Evolutionary conservation across 2,888 invertebrate species (phyloP), one percentile per base, ranked within the genome.

Genomic region (Apotomis capreana): DNA sequence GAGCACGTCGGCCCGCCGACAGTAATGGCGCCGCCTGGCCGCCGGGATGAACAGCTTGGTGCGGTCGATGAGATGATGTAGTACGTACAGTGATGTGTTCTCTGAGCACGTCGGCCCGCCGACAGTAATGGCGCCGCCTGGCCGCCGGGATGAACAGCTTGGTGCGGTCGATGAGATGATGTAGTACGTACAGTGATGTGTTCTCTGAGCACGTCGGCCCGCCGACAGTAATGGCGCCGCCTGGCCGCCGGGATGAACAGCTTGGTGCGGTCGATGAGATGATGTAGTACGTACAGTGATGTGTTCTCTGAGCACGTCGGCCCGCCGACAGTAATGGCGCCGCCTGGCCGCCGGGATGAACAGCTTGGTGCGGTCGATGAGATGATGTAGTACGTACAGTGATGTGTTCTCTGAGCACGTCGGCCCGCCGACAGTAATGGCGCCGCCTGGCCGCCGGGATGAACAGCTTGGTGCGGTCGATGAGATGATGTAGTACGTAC

Each of bases 41-140:
- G 78, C 78, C 51, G 90, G 84, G 13, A 95, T 87, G 78, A 94
- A 91, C 12, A 90, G 86, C 8, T 89, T 85, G 5, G 87, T 87
- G 61, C 84, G n/a, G n/a, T n/a, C n/a, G n/a, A n/a, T n/a, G n/a
- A n/a, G n/a, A n/a, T n/a, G n/a, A n/a, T n/a, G n/a, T n/a, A n/a
- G 80, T 13, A 60, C 68, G 74, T 74, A 94, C 94, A 79, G 83
- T 76, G 62, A 94, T 84, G 51, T 88, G 84, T 58, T 88, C 81
- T 67, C 84, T 84, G 4, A 94, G 80, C 15, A 79, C 55, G 12
- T 85, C 77, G 3, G 89, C 89, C 63, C 83, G 80, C 3, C 76
- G 73, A 3, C 77, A 69, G 77, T 93, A 94, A 69, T 87, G 73
- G 0, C 71, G 68, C 15, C 80, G 78, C 62, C 85, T 79, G 1